Base-by-base conservation (phyloP, 92 coral and sea anemone species). In the Epizoanthus fatuus region DNA sequence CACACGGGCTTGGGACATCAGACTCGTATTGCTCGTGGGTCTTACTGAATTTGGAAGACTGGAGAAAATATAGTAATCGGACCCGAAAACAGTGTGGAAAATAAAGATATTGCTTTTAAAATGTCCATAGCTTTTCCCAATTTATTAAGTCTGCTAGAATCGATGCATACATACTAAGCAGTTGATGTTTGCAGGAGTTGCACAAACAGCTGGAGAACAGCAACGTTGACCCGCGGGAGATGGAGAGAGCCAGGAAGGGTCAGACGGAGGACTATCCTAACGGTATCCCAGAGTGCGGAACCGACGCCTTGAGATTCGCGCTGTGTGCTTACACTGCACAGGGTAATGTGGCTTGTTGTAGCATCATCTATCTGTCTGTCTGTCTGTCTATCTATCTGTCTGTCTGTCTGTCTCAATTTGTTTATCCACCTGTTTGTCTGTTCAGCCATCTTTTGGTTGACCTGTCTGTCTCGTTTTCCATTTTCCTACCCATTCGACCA, bases 211-310 rank as follows among this genome's bases (percentile, higher is more conserved):
- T 97, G 59, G 93, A 93, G 45, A 95, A 92, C 90, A 95, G 99
- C 68, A 97, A 97, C 75, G 72, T 97, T 76, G 99, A 97, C 80
- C 93, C 93, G 10, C 91, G 88, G 72, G 99, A 97, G 68, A 20
- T 97, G 4, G 91, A 93, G 44, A 90, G 87, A 38, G 99, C 99
- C 44, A 88, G 86, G 90, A 97, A 93, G 72, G 99, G 99, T 37
- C 99, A 96, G 98, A 97, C 91, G 87, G 98, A 97, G 68, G 99
- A 97, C 80, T 97, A 97, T 67, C 99, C 99, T 37, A 95, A 93
- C 10, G 99, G 99, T 15, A 95, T 97, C 69, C 99, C 99, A 7
- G 99, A 97, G 88, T 97, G 99, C 76, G 99, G 99, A 1, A 97
- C 99, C 17, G 99, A 97, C 64, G 99, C 99, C 3, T 70, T 97